phyloP scores from a whole-genome alignment of 1,140 invertebrate species.

The Drosophila arizonae region DNA sequence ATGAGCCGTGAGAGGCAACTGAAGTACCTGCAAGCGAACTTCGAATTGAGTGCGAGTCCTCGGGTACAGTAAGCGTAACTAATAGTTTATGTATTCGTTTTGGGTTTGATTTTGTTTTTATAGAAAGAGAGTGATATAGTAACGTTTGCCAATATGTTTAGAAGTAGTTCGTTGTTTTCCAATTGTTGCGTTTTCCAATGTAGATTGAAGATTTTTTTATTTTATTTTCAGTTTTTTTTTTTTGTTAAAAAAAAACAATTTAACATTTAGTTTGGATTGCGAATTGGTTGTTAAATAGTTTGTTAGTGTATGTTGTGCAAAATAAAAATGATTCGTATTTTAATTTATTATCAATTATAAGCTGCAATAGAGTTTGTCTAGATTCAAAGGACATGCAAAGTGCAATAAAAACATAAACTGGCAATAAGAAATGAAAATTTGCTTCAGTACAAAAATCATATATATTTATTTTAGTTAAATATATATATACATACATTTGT shows the following conservation, averaged over 20 bases:
- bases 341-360: conserved; percentile 26
- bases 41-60: conserved; percentile 82
- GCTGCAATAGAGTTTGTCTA: conserved; percentile 33
- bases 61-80: conserved; percentile 82
- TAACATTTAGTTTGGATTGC: conserved; percentile 62
- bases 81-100: conserved; percentile 55
- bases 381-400: conserved; percentile 32
- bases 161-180: conserved; percentile 30
- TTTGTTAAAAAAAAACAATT: conserved; percentile 31
- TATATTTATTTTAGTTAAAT: conserved; percentile 54
- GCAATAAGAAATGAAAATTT: conserved; percentile 10
- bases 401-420: conserved; percentile 21
- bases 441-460: conserved; percentile 74
- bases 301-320: conserved; percentile 61
- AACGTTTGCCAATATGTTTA: conserved; percentile 27
- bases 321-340: conserved; percentile 36
- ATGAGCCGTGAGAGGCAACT: conserved; percentile 81
- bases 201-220: conserved; percentile 42
- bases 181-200: conserved; percentile 51
- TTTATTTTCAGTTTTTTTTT: background rate
- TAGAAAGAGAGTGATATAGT: conserved; percentile 13
- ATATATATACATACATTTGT: conserved; percentile 9
- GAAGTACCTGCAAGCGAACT: conserved; percentile 83
- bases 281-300: conserved; percentile 39
- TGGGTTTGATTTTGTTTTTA: conserved; percentile 16